Base-by-base conservation (phyloP, 2,888 invertebrate genomes). In the Allolobophora icterica region DNA sequence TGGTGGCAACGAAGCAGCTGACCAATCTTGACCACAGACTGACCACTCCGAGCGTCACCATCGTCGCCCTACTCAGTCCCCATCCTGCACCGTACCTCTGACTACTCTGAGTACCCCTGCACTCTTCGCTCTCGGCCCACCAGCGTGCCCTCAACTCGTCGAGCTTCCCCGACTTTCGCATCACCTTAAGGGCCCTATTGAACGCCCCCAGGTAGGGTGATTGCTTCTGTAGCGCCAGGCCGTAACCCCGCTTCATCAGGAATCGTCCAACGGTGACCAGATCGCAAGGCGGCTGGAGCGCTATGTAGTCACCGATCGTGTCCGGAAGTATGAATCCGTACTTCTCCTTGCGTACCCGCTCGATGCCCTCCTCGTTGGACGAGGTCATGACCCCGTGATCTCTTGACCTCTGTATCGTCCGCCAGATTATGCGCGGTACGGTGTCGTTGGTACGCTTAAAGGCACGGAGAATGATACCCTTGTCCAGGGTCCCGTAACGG, bases 141-240 rank as follows among this genome's bases (percentile, higher is more conserved):
- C 90, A 90, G n/a, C 58, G 38, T 5, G 34, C 34, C 58, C 71
- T 58, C 58, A 94, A 91, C 35, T 71, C 89, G 30, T 91, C 87
- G 0, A 94, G 90, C 30, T 90, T 90, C 1, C 94, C 94, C 15
- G 92, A 90, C 84, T 93, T 93, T 35, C 93, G 89, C 33, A 94
- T 40, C 34, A 58, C 83, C n/a, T 93, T 92, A 42, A 94, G 91
- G 0, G 92, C 93, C 13, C 40, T 33, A 89, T 93, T 93, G 40
- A 94, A 90, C 2, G 91, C 58, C n/a, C 90, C 71, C 15, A 92
- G 38, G 45, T 92, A 87, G 34, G 87, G 84, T 2, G 93, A 93
- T 21, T 91, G 92, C 21, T 90, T 92, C 30, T 89, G 91, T 42
- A 93, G 93, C 13, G 92, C 94, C 34, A 94, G 91, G 34, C 93